Conservation (phyloP, 1,140 invertebrate species). For the Ips nitidus region DNA sequence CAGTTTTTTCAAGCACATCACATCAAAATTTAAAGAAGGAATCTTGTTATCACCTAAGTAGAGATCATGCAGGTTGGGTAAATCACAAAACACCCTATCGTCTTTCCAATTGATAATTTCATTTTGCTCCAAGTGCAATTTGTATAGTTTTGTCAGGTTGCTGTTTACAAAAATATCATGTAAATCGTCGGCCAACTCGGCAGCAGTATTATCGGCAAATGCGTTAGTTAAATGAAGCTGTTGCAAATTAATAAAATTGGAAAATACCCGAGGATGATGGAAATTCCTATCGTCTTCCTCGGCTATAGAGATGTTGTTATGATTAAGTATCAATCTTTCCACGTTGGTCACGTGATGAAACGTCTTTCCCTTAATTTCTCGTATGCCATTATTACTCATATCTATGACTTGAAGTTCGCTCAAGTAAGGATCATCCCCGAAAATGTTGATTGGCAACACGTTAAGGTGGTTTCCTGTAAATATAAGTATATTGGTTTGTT, state of each 20-base stretch:
- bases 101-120: slow-evolving; percentile 71
- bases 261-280: slow-evolving; percentile 75
- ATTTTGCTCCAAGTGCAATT: slow-evolving; percentile 78
- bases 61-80: slow-evolving; percentile 67
- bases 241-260: slow-evolving; percentile 72
- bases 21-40: slow-evolving; percentile 65
- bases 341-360: slow-evolving; percentile 76
- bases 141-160: slow-evolving; percentile 66
- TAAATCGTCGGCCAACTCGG: slow-evolving; percentile 64
- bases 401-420: slow-evolving; percentile 69
- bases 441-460: slow-evolving; percentile 70
- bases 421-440: slow-evolving; percentile 61
- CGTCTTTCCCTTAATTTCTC: slow-evolving; percentile 72
- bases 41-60: slow-evolving; percentile 70
- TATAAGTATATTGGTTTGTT: slow-evolving; percentile 69
- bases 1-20: slow-evolving; percentile 67
- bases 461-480: slow-evolving; percentile 72
- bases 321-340: slow-evolving; percentile 71
- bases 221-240: slow-evolving; percentile 76
- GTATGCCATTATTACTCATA: slow-evolving; percentile 76
- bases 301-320: slow-evolving; percentile 70
- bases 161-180: slow-evolving; percentile 74
- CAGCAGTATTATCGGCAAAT: slow-evolving; percentile 68
- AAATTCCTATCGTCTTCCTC: slow-evolving; percentile 59
- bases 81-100: slow-evolving; percentile 68